Base-by-base conservation (phyloP, 2,113 vertebrate species). In the Litocranius walleri region DNA sequence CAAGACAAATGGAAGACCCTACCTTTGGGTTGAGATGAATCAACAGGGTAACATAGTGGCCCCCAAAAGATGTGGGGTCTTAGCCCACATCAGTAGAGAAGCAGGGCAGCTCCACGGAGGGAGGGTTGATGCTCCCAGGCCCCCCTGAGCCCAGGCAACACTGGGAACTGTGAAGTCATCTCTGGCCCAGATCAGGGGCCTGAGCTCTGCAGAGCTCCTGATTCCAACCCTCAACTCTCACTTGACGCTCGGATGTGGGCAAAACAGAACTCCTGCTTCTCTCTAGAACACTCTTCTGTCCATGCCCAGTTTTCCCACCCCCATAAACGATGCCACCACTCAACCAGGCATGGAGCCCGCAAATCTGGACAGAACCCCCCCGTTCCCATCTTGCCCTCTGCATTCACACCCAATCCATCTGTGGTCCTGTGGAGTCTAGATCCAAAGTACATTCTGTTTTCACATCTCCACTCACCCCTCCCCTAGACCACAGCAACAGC, bases 201-300 rank as follows among this genome's bases (percentile, higher is more conserved):
- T 9, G 0, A 10, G 40, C 33, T 17, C 86, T 25, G 29, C 9
- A 13, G 36, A 29, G 6, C 52, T 33, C 23, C 11, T 3, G 1
- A 7, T 7, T 3, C 50, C 12, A 19, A 15, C 14, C 21, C 33
- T 57, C 33, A 40, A 4, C 23, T 59, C 54, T 23, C 1, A 56
- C 21, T 6, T 61, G 36, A 40, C 11, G 3, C 27, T 50, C 0
- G 5, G 36, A 40, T 74, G 2, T 17, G 33, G 16, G 67, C 40
- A 84, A 94, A 71, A 23, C 5, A 40, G 52, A 89, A 11, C 11
- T 4, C 3, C 0, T 9, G 13, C 52, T 33, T 54, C 48, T 40
- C 91, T 78, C 77, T 29, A 4, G 43, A 90, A 67, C 81, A 1
- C 45, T 8, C 43, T 2, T 30, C 10, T 59, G 27, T 48, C 82